A percentile compares a stretch with the other conserved stretches of the same genome.
Evolutionary conservation across 2,888 invertebrate genomes (phyloP).

Genomic region (Melipona beecheii): DNA sequence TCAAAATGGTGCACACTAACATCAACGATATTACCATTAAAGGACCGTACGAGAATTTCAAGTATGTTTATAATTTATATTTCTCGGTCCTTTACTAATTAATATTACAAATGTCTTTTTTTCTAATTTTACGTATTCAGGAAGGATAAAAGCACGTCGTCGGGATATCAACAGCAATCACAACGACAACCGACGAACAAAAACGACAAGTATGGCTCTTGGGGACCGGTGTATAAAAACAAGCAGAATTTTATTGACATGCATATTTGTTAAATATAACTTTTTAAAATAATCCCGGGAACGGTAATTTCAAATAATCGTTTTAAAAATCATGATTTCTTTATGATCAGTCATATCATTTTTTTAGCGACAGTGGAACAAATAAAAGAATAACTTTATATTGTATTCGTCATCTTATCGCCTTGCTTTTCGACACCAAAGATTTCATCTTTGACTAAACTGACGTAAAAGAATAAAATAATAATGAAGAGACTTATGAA

Average conservation of each 20-base stretch:
- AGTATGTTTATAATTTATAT: constrained; percentile 60
- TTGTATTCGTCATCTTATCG: background rate
- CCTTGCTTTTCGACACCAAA: background rate
- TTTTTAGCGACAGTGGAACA: background rate
- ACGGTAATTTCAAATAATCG: background rate
- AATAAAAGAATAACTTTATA: constrained; percentile 1
- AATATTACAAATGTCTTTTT: background rate
- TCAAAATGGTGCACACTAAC: constrained; percentile 76
- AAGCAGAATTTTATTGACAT: constrained; percentile 90
- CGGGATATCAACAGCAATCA: constrained; percentile 72
- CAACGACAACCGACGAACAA: constrained; percentile 79
- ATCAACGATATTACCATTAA: constrained; percentile 70
- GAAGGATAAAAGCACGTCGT: background rate
- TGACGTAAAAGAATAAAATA: background rate
- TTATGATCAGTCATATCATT: background rate
- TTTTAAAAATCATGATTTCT: no score
- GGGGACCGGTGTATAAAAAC: constrained; percentile 91
- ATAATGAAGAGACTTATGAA: background rate
- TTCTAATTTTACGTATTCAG: background rate
- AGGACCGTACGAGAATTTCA: constrained; percentile 75
- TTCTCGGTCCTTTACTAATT: background rate
- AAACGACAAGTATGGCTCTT: constrained; percentile 86
- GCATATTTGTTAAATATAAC: constrained; percentile 86
- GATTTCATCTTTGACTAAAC: background rate
- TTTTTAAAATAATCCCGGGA: background rate